These are phyloP conservation scores for Morpho helenor DNA, from an alignment of 2,888 invertebrate genomes.

Conservation along the genomic window DNA sequence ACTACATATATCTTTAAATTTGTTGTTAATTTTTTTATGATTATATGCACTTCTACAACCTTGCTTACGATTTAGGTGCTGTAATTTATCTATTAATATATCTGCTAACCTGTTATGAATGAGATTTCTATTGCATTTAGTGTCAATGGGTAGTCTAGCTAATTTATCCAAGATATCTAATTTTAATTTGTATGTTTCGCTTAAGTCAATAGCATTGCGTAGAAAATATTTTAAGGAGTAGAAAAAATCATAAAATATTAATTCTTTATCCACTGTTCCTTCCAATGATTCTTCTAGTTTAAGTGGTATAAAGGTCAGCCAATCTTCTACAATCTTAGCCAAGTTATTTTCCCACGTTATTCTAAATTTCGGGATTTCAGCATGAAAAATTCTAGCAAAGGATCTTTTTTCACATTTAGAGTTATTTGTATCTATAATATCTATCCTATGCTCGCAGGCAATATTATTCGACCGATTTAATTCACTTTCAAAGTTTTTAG, in stretches of 20 bases:
- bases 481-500: slow-evolving; percentile 4
- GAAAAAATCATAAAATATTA: slow-evolving; percentile 21
- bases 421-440: neutral
- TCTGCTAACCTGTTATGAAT: slow-evolving; percentile 40
- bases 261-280: slow-evolving; percentile 18
- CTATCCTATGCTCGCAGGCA: too few species aligned
- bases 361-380: slow-evolving; percentile 4
- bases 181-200: slow-evolving; percentile 20
- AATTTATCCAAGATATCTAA: slow-evolving; percentile 24
- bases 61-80: slow-evolving; percentile 9
- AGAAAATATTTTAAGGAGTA: slow-evolving; percentile 16
- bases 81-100: slow-evolving; percentile 34
- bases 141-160: slow-evolving; percentile 23
- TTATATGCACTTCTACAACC: slow-evolving; percentile 2
- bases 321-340: slow-evolving; percentile 25
- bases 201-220: slow-evolving; percentile 3
- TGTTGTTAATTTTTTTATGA: neutral
- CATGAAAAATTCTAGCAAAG: slow-evolving; percentile 27
- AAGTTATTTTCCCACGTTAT: slow-evolving; percentile 37
- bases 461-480: neutral
- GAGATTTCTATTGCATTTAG: slow-evolving; percentile 29
- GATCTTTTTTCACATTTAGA: slow-evolving; percentile 8
- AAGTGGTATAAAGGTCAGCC: slow-evolving; percentile 24
- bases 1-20: slow-evolving; percentile 4
- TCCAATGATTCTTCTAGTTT: slow-evolving; percentile 16